These are phyloP conservation scores for Phacellophora camtschatica DNA, from an alignment of 30 jellyfish, hydroid and myxozoan species.

Conservation along the genomic window DNA sequence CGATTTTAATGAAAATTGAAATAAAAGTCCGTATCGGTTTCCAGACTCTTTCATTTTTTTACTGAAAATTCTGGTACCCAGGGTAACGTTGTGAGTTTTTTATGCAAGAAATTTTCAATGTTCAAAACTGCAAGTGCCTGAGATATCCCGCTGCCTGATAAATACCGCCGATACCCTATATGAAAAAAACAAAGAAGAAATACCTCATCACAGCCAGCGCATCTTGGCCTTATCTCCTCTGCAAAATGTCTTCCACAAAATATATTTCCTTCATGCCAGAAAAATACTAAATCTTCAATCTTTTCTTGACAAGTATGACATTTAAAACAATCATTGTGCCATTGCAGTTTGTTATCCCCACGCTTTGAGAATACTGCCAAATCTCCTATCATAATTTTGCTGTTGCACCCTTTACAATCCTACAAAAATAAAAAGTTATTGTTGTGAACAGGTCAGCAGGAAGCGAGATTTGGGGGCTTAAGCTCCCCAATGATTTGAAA, in stretches of 20 bases:
- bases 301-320: conserved; percentile 71
- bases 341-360: conserved; percentile 6
- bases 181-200: neutral
- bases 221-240: conserved; percentile 73
- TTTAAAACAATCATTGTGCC: conserved; percentile 83
- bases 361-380: conserved; percentile 27
- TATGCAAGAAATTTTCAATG: too few species aligned
- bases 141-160: too few species aligned
- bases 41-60: too few species aligned
- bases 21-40: too few species aligned
- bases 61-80: too few species aligned
- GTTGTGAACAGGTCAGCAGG: neutral
- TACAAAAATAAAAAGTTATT: neutral
- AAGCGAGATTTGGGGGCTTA: neutral
- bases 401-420: conserved; percentile 45
- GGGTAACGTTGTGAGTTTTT: too few species aligned
- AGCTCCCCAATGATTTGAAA: neutral
- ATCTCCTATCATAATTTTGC: conserved; percentile 10
- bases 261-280: conserved; percentile 57
- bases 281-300: conserved; percentile 67
- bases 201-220: conserved; percentile 97
- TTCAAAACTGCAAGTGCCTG: too few species aligned
- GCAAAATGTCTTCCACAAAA: conserved; percentile 97
- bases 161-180: conserved; percentile 77
- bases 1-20: too few species aligned